Evolutionary conservation across 2,797 vertebrate genomes (phyloP).

Genomic region (Gouania willdenowi): DNA sequence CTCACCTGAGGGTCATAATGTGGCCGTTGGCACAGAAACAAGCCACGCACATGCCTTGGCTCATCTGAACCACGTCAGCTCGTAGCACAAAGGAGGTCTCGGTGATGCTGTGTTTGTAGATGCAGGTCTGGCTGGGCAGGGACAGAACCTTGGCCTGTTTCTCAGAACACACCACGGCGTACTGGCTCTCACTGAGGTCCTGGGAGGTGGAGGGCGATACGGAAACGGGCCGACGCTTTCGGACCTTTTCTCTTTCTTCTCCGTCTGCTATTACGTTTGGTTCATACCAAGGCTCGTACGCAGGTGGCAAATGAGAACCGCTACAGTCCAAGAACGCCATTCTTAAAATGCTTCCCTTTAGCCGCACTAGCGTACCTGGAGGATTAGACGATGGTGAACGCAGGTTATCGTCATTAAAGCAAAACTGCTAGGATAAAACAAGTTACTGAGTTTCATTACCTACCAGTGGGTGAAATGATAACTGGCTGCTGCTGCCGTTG

Average conservation of each 20-base stretch:
- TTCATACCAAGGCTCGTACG: slow-evolving; percentile 89
- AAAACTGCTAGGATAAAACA: no score
- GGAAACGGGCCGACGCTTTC: slow-evolving; percentile 84
- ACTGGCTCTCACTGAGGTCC: slow-evolving; percentile 94
- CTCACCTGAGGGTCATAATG: slow-evolving; percentile 98
- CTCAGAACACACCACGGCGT: slow-evolving; percentile 96
- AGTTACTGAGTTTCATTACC: no score
- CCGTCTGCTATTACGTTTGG: slow-evolving; percentile 86
- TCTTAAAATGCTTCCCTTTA: slow-evolving; percentile 90
- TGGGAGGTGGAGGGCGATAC: slow-evolving; percentile 93
- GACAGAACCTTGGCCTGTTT: slow-evolving; percentile 98
- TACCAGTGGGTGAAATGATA: slow-evolving; percentile 92
- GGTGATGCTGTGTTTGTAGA: slow-evolving; percentile 96
- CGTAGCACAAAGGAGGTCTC: slow-evolving; percentile 96
- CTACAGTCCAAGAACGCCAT: slow-evolving; percentile 91
- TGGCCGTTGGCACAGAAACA: slow-evolving; percentile 99
- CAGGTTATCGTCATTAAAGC: no score
- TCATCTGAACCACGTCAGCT: slow-evolving; percentile 91
- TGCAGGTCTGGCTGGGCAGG: slow-evolving; percentile 92
- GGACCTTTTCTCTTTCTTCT: slow-evolving; percentile 86
- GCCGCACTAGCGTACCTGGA: slow-evolving; percentile 88
- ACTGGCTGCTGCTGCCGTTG: slow-evolving; percentile 95
- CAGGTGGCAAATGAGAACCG: slow-evolving; percentile 83
- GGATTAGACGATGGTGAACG: no score
- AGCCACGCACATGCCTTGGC: slow-evolving; percentile 86